Percentiles rank a stretch among this genome's conserved stretches.
phyloP scores from a whole-genome alignment of 1,140 invertebrate genomes.

The Wasmannia auropunctata region DNA sequence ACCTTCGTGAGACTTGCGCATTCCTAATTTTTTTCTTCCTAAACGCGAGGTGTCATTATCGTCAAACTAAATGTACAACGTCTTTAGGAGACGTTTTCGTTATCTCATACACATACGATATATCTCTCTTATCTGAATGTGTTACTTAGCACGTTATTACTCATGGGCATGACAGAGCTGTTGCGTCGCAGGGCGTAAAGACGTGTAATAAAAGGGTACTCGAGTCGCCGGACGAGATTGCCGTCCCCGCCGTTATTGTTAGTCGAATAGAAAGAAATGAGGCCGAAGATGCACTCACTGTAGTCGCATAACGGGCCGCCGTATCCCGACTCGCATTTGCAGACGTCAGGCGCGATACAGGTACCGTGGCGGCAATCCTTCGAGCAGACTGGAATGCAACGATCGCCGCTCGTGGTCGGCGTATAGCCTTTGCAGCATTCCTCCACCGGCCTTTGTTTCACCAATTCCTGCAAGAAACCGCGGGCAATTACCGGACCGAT shows the following conservation, averaged over 20 bases:
- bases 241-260: neutral
- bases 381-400: conserved; percentile 92
- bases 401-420: conserved; percentile 86
- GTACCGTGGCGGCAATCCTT: conserved; percentile 93
- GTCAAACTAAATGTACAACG: neutral
- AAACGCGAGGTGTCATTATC: neutral
- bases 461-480: conserved; percentile 86
- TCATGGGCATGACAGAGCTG: too few species aligned
- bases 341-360: conserved; percentile 94
- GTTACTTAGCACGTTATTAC: neutral
- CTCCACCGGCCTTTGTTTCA: conserved; percentile 91
- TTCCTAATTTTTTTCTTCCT: neutral
- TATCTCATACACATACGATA: neutral
- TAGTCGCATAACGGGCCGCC: conserved; percentile 95
- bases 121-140: neutral
- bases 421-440: conserved; percentile 94
- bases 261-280: neutral
- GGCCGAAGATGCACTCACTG: conserved; percentile 88
- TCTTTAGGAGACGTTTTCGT: neutral
- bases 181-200: neutral
- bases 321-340: conserved; percentile 94
- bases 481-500: neutral
- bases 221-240: neutral
- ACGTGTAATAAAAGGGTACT: neutral
- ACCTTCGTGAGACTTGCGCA: neutral